Evolutionary conservation across 2,113 vertebrate species (phyloP).

Genomic region (Herpetotheres cachinnans): DNA sequence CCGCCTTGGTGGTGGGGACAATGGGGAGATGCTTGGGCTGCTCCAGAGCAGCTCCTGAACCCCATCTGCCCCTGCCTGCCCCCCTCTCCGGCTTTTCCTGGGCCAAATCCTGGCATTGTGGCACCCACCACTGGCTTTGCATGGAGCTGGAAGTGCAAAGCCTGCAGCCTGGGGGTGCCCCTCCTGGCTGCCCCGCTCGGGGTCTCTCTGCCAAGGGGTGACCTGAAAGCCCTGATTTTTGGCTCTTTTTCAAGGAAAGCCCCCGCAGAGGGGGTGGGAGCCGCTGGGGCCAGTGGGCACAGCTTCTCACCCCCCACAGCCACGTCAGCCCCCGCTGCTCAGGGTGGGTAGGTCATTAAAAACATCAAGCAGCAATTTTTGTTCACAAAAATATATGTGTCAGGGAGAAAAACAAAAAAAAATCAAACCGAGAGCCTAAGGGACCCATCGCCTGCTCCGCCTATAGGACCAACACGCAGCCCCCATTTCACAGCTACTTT

Average conservation of each 20-base stretch:
- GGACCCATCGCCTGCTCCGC: background rate
- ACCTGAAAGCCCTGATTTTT: fast-evolving
- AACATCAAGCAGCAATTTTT: background rate
- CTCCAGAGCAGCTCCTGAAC: fast-evolving
- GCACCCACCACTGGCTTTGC: fast-evolving
- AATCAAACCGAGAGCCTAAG: fast-evolving
- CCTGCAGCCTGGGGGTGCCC: background rate
- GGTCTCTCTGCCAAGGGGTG: background rate
- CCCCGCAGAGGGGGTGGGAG: fast-evolving
- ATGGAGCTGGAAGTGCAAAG: background rate
- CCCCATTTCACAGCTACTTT: background rate
- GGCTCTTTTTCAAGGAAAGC: background rate
- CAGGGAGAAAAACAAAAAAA: fast-evolving
- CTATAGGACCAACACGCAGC: background rate
- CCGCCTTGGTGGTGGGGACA: background rate
- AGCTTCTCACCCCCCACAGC: fast-evolving
- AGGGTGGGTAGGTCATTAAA: background rate
- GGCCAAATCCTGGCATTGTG: background rate
- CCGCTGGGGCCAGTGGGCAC: too few species aligned
- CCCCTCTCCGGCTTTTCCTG: background rate
- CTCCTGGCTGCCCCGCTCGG: background rate
- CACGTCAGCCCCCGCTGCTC: fast-evolving
- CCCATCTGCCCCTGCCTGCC: background rate
- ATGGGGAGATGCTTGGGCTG: fast-evolving
- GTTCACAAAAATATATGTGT: fast-evolving